A percentile compares a stretch with the other conserved stretches of the same genome.
phyloP scores from a whole-genome alignment of 1,140 invertebrate species.

The Dendrolimus punctatus region DNA sequence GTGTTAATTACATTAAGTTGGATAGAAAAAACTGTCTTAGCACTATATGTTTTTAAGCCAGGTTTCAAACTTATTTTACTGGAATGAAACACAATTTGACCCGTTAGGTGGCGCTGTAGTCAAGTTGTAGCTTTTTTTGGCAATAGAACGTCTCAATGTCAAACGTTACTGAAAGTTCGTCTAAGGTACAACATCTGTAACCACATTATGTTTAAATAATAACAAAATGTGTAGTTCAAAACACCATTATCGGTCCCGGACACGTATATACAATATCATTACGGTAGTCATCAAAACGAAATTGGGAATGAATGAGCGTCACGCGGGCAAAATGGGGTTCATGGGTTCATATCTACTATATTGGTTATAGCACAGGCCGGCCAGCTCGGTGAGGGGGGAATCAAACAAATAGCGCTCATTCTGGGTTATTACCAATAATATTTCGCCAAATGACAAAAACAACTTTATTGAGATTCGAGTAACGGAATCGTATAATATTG shows the following conservation, averaged over 20 bases:
- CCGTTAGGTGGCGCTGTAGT: too few relatives aligned
- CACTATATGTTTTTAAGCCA: too few relatives aligned
- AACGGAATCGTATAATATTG: conserved; percentile 13
- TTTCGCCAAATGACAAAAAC: conserved; percentile 17
- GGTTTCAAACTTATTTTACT: too few relatives aligned
- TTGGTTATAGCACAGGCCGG: conserved; percentile 8
- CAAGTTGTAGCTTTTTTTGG: too few relatives aligned
- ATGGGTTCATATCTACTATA: conserved; percentile 6
- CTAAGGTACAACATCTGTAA: too few relatives aligned
- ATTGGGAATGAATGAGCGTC: conserved; percentile 44
- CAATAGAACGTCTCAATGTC: too few relatives aligned
- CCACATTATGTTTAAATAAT: too few relatives aligned
- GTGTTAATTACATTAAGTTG: too few relatives aligned
- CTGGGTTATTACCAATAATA: conserved; percentile 27
- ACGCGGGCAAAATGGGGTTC: conserved; percentile 13
- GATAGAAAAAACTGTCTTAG: too few relatives aligned
- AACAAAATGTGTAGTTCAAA: too few relatives aligned
- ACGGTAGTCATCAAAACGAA: conserved; percentile 48
- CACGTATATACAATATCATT: conserved; percentile 40
- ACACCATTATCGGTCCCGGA: neutral
- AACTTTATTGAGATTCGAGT: conserved; percentile 6
- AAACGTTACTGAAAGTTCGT: too few relatives aligned
- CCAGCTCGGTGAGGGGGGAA: conserved; percentile 15
- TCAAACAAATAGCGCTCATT: conserved; percentile 33
- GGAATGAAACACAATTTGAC: too few relatives aligned